Evolutionary conservation across 2,113 vertebrate species (phyloP), one percentile per base, ranked within the genome.

Genomic region (Cyanistes caeruleus): DNA sequence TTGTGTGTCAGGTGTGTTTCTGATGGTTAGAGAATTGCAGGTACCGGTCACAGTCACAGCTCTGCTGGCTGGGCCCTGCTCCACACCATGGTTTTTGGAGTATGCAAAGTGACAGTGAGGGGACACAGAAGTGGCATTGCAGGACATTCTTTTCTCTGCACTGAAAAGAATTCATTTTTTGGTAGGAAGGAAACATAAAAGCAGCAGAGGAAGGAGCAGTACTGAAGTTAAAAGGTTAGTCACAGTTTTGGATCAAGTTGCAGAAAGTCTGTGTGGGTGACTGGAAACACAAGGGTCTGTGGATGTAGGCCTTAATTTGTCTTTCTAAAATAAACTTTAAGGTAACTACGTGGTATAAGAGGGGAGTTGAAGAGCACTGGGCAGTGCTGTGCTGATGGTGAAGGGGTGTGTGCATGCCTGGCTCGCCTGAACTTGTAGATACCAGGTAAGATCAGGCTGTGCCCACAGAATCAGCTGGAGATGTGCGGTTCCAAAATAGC

Each of bases 391-490:
- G 11, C 7, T 21, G 7, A 46, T 7, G 1, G 20, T 3, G 1
- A 27, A 22, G 30, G 20, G 2, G 2, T 21, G 25, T 6, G 33
- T 7, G 35, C 0, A 1, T 27, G 49, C 63, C 25, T 31, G 0
- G 0, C 17, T 10, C 30, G 23, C 41, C 30, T 28, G 20, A n/a
- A 53, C 39, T 21, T 23, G 52, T 35, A 56, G 19, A 27, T 3
- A 3, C 27, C 41, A 15, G 16, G 1, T 41, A 14, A 9, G 4
- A 1, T 8, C 0, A 0, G 20, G 12, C 43, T 89, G 44, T 62
- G 46, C 51, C 79, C 43, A 39, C 13, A 33, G 63, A 39, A 44
- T 46, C n/a, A 33, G 37, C 63, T 84, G 67, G 33, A 86, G 75
- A 80, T 9, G 24, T 3, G 12, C 4, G 2, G 20, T 77, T 73